These are phyloP conservation scores for Meiosimyza platycephala DNA, from an alignment of 2,888 invertebrate species.

Conservation along the genomic window DNA sequence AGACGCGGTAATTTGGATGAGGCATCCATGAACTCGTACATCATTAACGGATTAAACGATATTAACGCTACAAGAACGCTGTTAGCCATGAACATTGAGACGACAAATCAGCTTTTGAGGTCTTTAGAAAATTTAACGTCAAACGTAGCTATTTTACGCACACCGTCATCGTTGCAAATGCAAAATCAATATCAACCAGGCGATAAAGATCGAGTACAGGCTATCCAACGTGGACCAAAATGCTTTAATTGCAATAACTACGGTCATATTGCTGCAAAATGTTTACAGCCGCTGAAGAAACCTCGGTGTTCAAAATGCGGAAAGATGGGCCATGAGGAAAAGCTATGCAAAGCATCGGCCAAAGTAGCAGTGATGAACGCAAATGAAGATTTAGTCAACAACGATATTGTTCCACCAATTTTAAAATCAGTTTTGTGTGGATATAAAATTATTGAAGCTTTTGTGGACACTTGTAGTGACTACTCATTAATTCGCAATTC, in stretches of 20 bases:
- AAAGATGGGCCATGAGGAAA: constrained; percentile 39
- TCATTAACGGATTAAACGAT: not conserved
- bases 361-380: constrained; percentile 1
- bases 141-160: not conserved
- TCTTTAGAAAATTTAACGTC: not conserved
- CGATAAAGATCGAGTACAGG: not conserved
- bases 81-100: not conserved
- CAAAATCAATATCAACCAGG: not conserved
- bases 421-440: constrained; percentile 25
- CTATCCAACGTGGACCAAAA: constrained; percentile 25
- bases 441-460: constrained; percentile 27
- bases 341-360: not conserved
- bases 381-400: too few relatives aligned
- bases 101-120: not conserved
- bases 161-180: too few relatives aligned
- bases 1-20: not conserved
- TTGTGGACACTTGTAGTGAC: constrained; percentile 41
- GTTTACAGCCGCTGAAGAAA: constrained; percentile 38
- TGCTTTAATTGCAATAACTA: constrained; percentile 42
- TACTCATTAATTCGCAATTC: constrained; percentile 37
- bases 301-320: constrained; percentile 30
- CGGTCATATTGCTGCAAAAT: constrained; percentile 40
- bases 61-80: not conserved
- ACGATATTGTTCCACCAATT: constrained; percentile 30
- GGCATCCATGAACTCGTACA: not conserved